Percentiles rank a stretch among this genome's conserved stretches.
Evolutionary conservation across 2,113 vertebrate species (phyloP).

Genomic region (Pithys albifrons): DNA sequence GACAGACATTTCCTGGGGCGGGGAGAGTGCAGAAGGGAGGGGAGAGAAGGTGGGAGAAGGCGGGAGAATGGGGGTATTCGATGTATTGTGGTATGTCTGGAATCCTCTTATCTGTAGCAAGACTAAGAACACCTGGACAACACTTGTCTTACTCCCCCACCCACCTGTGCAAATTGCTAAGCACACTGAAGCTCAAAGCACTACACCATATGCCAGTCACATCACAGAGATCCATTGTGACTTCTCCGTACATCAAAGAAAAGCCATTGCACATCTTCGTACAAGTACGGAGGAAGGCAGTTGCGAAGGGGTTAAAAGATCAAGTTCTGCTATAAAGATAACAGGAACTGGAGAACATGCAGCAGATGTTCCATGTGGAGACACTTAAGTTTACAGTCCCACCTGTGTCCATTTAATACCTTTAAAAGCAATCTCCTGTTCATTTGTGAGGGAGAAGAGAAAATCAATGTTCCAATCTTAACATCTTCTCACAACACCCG

Average conservation of each 20-base stretch:
- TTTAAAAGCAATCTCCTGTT: conserved; percentile 66
- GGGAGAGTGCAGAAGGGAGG: background rate
- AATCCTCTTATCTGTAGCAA: conserved; percentile 54
- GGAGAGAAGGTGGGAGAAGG: background rate
- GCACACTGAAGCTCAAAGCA: background rate
- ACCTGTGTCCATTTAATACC: conserved; percentile 68
- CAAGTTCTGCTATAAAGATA: conserved; percentile 69
- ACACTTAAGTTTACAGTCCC: conserved; percentile 69
- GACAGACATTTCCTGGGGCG: background rate
- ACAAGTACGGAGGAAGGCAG: background rate
- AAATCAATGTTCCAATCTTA: background rate
- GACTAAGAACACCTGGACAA: conserved; percentile 42
- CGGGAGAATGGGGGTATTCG: background rate
- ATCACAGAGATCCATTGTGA: conserved; percentile 59
- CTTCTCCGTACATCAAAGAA: conserved; percentile 46
- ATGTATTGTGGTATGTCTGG: conserved; percentile 38
- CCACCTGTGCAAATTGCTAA: conserved; percentile 50
- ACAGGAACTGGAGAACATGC: conserved; percentile 54
- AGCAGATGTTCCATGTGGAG: conserved; percentile 71
- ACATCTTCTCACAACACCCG: background rate
- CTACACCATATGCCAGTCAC: background rate
- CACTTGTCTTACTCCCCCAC: conserved; percentile 56
- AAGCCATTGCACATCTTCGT: background rate
- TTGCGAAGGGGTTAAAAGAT: conserved; percentile 65
- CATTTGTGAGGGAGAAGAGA: conserved; percentile 24